Conservation (phyloP, 2,888 invertebrate species). For the Lepas anatifera region DNA sequence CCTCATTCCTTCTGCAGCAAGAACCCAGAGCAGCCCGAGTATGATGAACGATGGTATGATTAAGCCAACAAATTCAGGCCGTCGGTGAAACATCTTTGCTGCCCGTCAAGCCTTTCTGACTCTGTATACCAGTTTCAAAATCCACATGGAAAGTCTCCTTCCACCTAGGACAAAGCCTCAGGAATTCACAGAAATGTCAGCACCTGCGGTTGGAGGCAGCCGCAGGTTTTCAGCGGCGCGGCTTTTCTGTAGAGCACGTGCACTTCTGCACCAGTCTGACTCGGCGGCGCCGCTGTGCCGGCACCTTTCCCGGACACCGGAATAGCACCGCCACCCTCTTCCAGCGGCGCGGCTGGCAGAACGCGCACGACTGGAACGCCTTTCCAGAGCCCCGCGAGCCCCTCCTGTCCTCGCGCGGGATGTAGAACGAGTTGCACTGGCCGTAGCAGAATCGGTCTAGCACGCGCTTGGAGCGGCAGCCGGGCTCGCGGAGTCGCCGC, state of each 20-base stretch:
- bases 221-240: too few species aligned
- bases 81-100: too few species aligned
- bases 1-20: too few species aligned
- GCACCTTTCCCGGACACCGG: slow-evolving; percentile 49
- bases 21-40: too few species aligned
- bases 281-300: slow-evolving; percentile 48
- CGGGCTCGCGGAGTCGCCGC: slow-evolving; percentile 54
- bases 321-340: slow-evolving; percentile 52
- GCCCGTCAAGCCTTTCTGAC: too few species aligned
- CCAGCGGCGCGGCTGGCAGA: slow-evolving; percentile 54
- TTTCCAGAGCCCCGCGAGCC: slow-evolving; percentile 26
- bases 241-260: slow-evolving; percentile 48
- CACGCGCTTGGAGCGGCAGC: slow-evolving; percentile 52
- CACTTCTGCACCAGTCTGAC: slow-evolving; percentile 56
- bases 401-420: slow-evolving; percentile 41
- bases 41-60: too few species aligned
- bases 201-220: too few species aligned
- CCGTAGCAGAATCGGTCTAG: slow-evolving; percentile 63
- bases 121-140: too few species aligned
- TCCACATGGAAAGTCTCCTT: too few species aligned
- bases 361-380: slow-evolving; percentile 56
- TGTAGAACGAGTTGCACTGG: slow-evolving; percentile 66
- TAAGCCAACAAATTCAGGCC: too few species aligned
- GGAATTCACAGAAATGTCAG: too few species aligned
- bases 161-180: too few species aligned